Evolutionary conservation across 2,888 invertebrate species (phyloP), one percentile per base, ranked within the genome.

Genomic region (Apeira syringaria): DNA sequence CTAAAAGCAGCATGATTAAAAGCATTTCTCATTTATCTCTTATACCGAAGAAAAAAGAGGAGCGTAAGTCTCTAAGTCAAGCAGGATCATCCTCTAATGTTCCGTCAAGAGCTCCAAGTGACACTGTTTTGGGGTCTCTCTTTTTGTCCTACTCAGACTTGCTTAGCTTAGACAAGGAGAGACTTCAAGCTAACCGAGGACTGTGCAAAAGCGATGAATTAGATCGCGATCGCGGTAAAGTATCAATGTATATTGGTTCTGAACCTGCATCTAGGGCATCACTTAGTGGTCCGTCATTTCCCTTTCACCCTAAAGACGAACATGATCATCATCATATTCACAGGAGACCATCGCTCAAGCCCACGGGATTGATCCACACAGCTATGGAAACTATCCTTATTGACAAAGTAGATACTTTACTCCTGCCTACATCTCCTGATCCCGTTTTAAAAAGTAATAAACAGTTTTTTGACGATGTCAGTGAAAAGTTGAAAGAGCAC

Each of bases 331-430:
- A 69, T 32, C 72, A 62, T 25, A 72, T 63, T 49, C 78, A 65
- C 18, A 79, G 72, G 53, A 50, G 65, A 18, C 35, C 35, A 8
- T 52, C 66, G 11, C 57, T 81, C 1, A 87, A 84, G 53, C 68
- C 83, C 0, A 70, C 78, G 1, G 83, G 91, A 5, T 55, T 92
- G 30, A 61, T 92, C 28, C 88, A 89, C 36, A 91, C 91, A 10
- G 92, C 92, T 11, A 88, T 92, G 79, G 89, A 91, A 62, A 91
- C 91, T 26, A 91, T 92, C 42, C 74, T 92, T 5, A 82, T 91
- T 49, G 92, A 92, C 51, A 90, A 84, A 71, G 89, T 91, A 1
- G 90, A 87, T 33, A 75, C 79, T 24, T 52, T 88, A 25, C 69
- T 89, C 36, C 59, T 87, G 50, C 84, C 87, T 1, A 69, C 87